Evolutionary conservation across 1,140 invertebrate genomes (phyloP).

Genomic region (Bombyx mandarina): DNA sequence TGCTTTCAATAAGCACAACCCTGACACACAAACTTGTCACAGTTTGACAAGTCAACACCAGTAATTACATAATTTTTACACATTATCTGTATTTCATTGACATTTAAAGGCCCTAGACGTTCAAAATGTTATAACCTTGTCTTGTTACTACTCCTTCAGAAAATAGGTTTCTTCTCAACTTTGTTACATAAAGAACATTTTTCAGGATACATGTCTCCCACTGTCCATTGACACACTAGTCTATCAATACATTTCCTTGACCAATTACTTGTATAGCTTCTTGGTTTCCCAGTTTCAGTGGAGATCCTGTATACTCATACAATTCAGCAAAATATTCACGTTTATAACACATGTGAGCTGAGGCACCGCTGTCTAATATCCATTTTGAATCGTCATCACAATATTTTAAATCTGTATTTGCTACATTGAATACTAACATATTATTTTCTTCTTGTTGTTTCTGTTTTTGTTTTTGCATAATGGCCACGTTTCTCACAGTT

Average conservation of each 20-base stretch:
- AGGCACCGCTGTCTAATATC: neutral
- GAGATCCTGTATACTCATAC: conserved; percentile 1
- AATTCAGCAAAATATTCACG: conserved; percentile 8
- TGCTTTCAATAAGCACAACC: conserved; percentile 12
- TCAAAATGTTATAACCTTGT: no score
- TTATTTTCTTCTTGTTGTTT: conserved; percentile 1
- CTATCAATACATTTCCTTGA: neutral
- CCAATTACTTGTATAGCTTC: neutral
- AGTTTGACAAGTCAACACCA: no score
- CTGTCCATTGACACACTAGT: conserved; percentile 1
- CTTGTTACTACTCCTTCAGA: no score
- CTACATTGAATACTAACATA: conserved; percentile 4
- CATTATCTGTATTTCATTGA: no score
- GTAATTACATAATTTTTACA: no score
- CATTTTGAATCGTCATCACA: no score
- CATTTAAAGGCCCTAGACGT: no score
- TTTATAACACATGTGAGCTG: conserved; percentile 20
- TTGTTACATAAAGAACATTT: neutral
- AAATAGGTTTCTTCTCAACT: no score
- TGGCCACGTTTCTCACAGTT: conserved; percentile 27
- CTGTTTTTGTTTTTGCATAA: conserved; percentile 22
- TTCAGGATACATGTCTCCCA: conserved; percentile 1
- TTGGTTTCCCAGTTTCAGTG: conserved; percentile 1
- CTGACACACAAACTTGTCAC: no score
- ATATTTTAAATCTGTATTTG: no score